phyloP scores from a whole-genome alignment of 2,113 vertebrate genomes.

The Pachyramphus minor region DNA sequence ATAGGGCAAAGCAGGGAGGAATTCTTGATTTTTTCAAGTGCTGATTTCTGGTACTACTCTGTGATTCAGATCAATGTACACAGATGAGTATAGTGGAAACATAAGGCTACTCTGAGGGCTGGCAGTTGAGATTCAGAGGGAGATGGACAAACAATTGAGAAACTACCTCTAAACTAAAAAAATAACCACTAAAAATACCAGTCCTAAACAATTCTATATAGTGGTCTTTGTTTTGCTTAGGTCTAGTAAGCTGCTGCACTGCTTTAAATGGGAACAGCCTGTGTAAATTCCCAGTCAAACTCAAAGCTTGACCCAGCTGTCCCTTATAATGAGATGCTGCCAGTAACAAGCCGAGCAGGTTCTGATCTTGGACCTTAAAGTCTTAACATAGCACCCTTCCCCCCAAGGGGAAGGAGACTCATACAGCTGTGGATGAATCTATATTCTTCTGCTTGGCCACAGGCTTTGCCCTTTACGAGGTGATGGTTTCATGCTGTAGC shows the following conservation, averaged over 20 bases:
- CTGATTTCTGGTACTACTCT: background rate
- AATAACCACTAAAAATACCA: background rate
- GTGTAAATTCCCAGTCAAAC: background rate
- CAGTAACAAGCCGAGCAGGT: conserved; percentile 12
- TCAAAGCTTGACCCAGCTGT: conserved; percentile 24
- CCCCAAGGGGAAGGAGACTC: background rate
- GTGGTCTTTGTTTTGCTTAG: background rate
- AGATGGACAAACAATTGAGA: background rate
- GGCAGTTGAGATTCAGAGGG: background rate
- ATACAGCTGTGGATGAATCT: background rate
- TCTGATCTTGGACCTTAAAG: background rate
- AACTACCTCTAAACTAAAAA: background rate
- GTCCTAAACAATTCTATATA: background rate
- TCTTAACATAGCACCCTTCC: background rate
- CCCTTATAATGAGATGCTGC: background rate
- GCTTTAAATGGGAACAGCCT: background rate
- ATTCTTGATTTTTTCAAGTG: background rate
- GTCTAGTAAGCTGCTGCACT: background rate
- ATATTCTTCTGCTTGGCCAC: background rate
- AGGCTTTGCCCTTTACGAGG: background rate
- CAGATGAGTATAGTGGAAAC: background rate
- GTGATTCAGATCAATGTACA: background rate
- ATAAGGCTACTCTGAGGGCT: background rate
- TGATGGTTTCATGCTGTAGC: background rate
- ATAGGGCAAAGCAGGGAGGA: background rate